phyloP scores from a whole-genome alignment of 2,113 vertebrate species.

The Probosciger aterrimus region DNA sequence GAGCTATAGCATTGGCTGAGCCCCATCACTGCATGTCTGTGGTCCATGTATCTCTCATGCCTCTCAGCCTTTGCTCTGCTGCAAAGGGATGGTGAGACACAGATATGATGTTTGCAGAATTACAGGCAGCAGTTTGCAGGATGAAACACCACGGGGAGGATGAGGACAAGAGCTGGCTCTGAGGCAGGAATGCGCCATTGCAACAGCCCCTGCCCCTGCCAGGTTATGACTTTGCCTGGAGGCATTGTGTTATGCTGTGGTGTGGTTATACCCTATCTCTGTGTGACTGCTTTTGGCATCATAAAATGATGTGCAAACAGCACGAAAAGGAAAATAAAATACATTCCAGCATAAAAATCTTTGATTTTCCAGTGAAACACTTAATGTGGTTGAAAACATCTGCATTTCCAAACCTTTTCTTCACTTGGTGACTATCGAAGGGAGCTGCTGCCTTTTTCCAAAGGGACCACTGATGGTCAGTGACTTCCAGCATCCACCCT shows the following conservation, averaged over 20 bases:
- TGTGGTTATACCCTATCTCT: fast-evolving
- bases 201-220: background rate
- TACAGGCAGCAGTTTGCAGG: background rate
- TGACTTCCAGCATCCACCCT: background rate
- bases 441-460: background rate
- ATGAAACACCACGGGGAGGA: fast-evolving
- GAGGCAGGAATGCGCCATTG: background rate
- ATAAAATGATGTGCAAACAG: background rate
- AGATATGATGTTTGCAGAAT: fast-evolving
- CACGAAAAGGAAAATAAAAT: background rate
- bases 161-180: fast-evolving
- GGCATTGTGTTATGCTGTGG: background rate
- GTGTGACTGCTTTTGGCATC: background rate
- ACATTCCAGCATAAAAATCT: background rate
- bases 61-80: background rate
- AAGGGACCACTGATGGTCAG: background rate
- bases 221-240: background rate
- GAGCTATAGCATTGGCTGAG: background rate
- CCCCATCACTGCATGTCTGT: fast-evolving
- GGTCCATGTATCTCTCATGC: fast-evolving
- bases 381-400: background rate
- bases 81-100: background rate
- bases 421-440: background rate
- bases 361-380: background rate
- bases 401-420: background rate